These are phyloP conservation scores for Cecropterus lyciades DNA, from an alignment of 1,140 invertebrate genomes.

Conservation along the genomic window DNA sequence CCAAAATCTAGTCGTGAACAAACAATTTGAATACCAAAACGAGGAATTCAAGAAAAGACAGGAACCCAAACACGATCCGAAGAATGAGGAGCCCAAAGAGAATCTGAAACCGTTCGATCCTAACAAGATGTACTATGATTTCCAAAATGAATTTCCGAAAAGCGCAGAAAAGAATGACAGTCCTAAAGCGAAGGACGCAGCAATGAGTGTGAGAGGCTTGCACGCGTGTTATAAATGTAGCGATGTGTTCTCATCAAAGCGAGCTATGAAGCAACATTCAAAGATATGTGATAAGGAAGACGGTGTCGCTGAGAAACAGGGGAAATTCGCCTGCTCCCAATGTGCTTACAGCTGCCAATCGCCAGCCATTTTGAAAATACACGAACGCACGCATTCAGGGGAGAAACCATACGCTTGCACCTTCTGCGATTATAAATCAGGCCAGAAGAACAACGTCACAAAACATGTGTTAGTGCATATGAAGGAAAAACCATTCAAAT, in stretches of 20 bases:
- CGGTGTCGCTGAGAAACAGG: slow-evolving; percentile 56
- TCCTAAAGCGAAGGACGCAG: slow-evolving; percentile 8
- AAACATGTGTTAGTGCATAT: slow-evolving; percentile 91
- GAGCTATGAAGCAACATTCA: slow-evolving; percentile 67
- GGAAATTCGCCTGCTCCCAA: slow-evolving; percentile 74
- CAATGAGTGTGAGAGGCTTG: slow-evolving; percentile 67
- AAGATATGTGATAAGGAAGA: slow-evolving; percentile 63
- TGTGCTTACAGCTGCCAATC: slow-evolving; percentile 80
- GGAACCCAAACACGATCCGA: slow-evolving; percentile 46
- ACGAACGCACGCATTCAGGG: slow-evolving; percentile 86
- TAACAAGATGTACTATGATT: slow-evolving; percentile 64
- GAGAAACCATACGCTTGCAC: slow-evolving; percentile 86
- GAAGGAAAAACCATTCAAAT: slow-evolving; percentile 90
- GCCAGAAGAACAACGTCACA: slow-evolving; percentile 90
- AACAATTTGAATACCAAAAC: slow-evolving; percentile 54
- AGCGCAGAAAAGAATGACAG: slow-evolving; percentile 61
- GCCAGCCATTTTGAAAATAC: slow-evolving; percentile 88
- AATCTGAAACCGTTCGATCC: slow-evolving; percentile 68
- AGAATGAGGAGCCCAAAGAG: slow-evolving; percentile 69
- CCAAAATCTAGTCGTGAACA: slow-evolving; percentile 70
- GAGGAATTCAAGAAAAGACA: slow-evolving; percentile 61
- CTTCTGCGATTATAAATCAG: slow-evolving; percentile 90
- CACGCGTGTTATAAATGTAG: slow-evolving; percentile 73
- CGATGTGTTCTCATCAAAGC: slow-evolving; percentile 66
- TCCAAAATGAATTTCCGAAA: slow-evolving; percentile 35